Base-by-base conservation (phyloP, 2,888 invertebrate genomes). In the Drosophila ustulata region DNA sequence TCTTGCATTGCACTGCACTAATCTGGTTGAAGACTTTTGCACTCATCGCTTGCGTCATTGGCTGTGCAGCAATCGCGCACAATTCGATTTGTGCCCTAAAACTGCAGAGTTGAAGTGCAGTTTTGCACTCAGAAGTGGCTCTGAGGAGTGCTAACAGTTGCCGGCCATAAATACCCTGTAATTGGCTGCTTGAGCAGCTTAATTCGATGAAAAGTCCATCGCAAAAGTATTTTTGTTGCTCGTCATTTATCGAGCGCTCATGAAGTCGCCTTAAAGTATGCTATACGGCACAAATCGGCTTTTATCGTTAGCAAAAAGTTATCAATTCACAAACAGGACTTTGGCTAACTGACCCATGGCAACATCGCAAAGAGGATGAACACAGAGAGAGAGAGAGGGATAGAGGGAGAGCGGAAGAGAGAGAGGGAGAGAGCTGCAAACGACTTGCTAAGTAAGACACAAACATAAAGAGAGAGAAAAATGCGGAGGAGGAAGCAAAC, bases 341-440 rank as follows among this genome's bases (percentile, higher is more conserved):
- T 50, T 34, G 39, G 30, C 69, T 65, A 69, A 61, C 70, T 61
- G 71, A 69, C 59, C 59, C 46, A 61, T 39, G 49, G 53, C 65
- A 74, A 62, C 58, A 69, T 30, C 11, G 5, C 39, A 26, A 30
- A 11, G 11, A 41, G 30, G 37, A 37, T 37, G 52, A 4, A 51
- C 34, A 37, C n/a, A 37, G n/a, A 26, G 23, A 30, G 37, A n/a
- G 30, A 4, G 2, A 1, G 18, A 7, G 23, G 7, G 13, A 49
- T 8, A 51, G 37, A n/a, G 25, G 37, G 45, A 23, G 3, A 1
- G 18, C 8, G 23, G 7, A 23, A 49, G 7, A 51, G 37, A n/a
- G 25, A 51, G 45, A 23, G 37, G 18, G 18, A 18, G 18, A 37
- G 11, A 53, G 25, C 37, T 37, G 18, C 41, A 58, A 63, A 41